These are phyloP conservation scores for Apostichopus californicus DNA, from an alignment of 35 echinoderm and acorn worm species.

Conservation along the genomic window DNA sequence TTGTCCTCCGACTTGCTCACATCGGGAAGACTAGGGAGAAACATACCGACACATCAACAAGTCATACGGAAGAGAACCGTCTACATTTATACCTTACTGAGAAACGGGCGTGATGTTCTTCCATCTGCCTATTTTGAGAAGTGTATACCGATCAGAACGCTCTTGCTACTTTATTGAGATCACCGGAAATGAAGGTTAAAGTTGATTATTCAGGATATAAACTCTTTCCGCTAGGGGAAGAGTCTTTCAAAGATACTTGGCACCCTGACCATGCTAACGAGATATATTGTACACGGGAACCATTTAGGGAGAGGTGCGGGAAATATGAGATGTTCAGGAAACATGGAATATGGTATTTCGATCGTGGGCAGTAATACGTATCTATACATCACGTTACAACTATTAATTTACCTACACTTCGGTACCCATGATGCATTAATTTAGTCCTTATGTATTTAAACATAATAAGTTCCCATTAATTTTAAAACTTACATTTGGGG, in stretches of 20 bases:
- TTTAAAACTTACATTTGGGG: no score
- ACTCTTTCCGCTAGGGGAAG: constrained; percentile 40
- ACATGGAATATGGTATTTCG: constrained; percentile 39
- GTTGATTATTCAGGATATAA: constrained; percentile 45
- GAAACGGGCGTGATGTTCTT: constrained; percentile 54
- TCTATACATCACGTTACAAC: no score
- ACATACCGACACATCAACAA: constrained; percentile 65
- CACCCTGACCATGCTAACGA: constrained; percentile 3
- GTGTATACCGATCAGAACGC: no score
- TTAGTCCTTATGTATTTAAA: no score
- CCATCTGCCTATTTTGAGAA: constrained; percentile 2
- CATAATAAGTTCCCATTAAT: no score
- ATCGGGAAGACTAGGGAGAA: constrained; percentile 29
- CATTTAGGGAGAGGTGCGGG: constrained; percentile 52
- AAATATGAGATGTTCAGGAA: constrained; percentile 60
- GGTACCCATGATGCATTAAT: no score
- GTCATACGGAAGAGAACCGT: constrained; percentile 58
- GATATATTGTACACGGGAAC: constrained; percentile 54
- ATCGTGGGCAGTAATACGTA: neutral
- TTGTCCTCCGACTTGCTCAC: neutral
- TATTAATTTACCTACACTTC: no score
- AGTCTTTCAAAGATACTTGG: constrained; percentile 63
- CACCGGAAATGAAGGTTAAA: constrained; percentile 4
- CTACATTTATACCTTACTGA: constrained; percentile 54
- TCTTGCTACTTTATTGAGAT: neutral